Percentiles rank a stretch among this genome's conserved stretches.
phyloP scores from a whole-genome alignment of 1,140 invertebrate genomes.

The Nasonia longicornis region DNA sequence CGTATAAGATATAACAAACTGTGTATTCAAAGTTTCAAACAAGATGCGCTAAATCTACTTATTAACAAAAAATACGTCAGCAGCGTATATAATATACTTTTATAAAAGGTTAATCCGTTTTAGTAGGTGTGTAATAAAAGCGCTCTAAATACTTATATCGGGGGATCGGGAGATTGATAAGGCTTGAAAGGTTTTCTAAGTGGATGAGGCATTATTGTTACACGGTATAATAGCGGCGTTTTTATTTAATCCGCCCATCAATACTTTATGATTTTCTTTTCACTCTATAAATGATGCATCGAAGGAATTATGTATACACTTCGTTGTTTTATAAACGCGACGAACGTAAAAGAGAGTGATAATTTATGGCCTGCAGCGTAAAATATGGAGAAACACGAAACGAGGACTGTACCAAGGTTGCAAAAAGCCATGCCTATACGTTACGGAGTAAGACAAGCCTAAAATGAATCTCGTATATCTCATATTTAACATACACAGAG shows the following conservation, averaged over 20 bases:
- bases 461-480: too few relatives aligned
- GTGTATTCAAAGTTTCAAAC: neutral
- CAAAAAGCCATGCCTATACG: too few relatives aligned
- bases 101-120: slow-evolving; percentile 10
- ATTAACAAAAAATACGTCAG: neutral
- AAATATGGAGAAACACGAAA: too few relatives aligned
- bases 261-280: neutral
- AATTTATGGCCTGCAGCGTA: too few relatives aligned
- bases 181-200: slow-evolving; percentile 5
- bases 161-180: slow-evolving; percentile 16
- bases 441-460: too few relatives aligned
- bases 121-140: slow-evolving; percentile 9
- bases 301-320: too few relatives aligned
- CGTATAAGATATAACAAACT: neutral
- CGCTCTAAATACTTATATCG: slow-evolving; percentile 19
- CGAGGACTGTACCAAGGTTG: too few relatives aligned
- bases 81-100: neutral
- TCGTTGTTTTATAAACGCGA: too few relatives aligned
- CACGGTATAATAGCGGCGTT: neutral
- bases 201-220: neutral
- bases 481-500: too few relatives aligned
- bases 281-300: too few relatives aligned
- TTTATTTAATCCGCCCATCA: neutral
- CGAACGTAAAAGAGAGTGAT: too few relatives aligned
- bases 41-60: neutral